Base-by-base conservation (phyloP, 1,140 invertebrate genomes). In the Drosophila erecta region DNA sequence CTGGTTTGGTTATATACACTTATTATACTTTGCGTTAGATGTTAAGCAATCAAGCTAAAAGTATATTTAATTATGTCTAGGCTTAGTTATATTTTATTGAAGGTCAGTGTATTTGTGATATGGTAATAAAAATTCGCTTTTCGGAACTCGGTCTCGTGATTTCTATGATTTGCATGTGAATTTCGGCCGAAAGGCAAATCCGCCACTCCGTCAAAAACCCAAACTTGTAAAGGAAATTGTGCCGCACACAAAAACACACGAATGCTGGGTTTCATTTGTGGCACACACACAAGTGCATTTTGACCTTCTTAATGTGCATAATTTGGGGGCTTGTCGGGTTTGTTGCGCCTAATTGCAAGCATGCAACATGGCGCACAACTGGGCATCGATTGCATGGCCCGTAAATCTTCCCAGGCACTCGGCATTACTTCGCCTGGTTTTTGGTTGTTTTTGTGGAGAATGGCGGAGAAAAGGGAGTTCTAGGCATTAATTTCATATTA, bases 401-500 rank as follows among this genome's bases (percentile, higher is more conserved):
- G 84, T 87, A 89, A 89, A 87, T 87, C 83, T 76, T 54, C 43
- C 67, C 67, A 62, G 22, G 24, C 14, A 20, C 30, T 58, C 35
- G 46, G 30, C 24, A 20, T 22, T 14, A 30, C 43, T 44, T 37
- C 27, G 33, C 44, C 17, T 12, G 43, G 43, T 71, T 40, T 65
- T 38, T 38, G 37, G 37, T 38, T 38, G 14, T 12, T 38, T 14
- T 33, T 37, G 30, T 11, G 2, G 24, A 15, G 10, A 35, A 17
- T 5, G 40, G 17, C 30, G 11, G 27, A 35, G 17, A n/a, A n/a
- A 10, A 38, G 30, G 33, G 47, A 41, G 51, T 10, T 12, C 64
- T 33, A 53, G 55, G 76, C 79, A 87, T 87, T 89, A 83, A 87
- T 89, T 87, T 89, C 84, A 83, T 89, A 87, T 89, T 89, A 89